Conservation (phyloP, 2,888 invertebrate genomes). For the Meteorus colon region DNA sequence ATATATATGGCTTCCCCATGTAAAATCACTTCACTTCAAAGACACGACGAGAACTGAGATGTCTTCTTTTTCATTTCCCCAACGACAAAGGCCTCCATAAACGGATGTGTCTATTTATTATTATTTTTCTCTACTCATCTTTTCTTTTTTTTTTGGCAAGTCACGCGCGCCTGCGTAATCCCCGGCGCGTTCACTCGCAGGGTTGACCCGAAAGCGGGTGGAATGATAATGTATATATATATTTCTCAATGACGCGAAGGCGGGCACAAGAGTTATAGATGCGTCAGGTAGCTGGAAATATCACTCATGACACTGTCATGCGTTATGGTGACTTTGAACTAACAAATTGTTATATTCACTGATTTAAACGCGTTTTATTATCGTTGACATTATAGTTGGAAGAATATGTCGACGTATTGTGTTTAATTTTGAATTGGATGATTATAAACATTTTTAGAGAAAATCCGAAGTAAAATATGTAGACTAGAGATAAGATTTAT, state of each 20-base stretch:
- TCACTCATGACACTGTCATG: constrained; percentile 55
- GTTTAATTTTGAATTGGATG: neutral
- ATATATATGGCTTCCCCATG: neutral
- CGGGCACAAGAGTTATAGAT: neutral
- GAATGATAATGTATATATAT: constrained; percentile 28
- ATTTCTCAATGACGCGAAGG: too few relatives aligned
- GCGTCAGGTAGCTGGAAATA: constrained; percentile 38
- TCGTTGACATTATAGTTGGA: neutral
- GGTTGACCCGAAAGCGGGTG: constrained; percentile 15
- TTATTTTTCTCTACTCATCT: neutral
- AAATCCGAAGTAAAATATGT: neutral
- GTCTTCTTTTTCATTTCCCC: constrained; percentile 4
- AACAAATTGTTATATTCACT: constrained; percentile 51
- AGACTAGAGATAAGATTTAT: neutral
- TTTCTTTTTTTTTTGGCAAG: constrained; percentile 43
- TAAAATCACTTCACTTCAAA: constrained; percentile 10
- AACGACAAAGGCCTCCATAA: neutral
- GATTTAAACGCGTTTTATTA: neutral
- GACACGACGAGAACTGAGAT: neutral
- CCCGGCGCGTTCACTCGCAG: constrained; percentile 44
- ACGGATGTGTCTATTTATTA: neutral
- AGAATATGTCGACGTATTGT: too few relatives aligned
- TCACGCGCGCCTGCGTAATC: constrained; percentile 47
- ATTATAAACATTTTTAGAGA: neutral
- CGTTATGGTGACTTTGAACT: constrained; percentile 46